Conservation (phyloP, 2,888 invertebrate species). For the Tetropium fuscum region DNA sequence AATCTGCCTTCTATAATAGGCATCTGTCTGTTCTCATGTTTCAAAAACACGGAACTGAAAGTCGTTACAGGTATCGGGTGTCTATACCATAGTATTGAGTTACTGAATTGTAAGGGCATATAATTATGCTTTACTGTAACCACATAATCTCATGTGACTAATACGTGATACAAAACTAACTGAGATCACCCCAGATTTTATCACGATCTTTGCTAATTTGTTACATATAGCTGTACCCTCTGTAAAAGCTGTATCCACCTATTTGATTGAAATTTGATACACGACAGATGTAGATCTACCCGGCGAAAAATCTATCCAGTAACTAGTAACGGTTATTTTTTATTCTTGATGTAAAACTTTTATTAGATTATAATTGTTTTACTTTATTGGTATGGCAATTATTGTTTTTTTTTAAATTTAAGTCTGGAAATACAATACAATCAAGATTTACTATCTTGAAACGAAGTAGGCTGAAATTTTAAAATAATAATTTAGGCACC, state of each 20-base stretch:
- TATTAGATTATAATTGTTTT: too few species aligned
- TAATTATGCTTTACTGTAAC: constrained; percentile 15
- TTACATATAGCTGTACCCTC: constrained; percentile 17
- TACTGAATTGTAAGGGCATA: constrained; percentile 33
- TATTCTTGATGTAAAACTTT: too few species aligned
- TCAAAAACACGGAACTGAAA: constrained; percentile 36
- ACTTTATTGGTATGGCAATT: too few species aligned
- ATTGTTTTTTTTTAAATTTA: too few species aligned
- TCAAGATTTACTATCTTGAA: too few species aligned
- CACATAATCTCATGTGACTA: constrained; percentile 31
- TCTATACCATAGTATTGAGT: constrained; percentile 23
- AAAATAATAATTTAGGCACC: too few species aligned
- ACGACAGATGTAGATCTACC: constrained; percentile 31
- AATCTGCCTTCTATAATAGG: too few species aligned
- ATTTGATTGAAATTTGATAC: constrained; percentile 31
- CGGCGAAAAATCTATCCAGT: too few species aligned
- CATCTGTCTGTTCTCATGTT: constrained; percentile 27
- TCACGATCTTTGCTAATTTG: constrained; percentile 35
- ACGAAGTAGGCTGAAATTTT: too few species aligned
- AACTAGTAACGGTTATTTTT: too few species aligned
- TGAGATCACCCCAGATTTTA: constrained; percentile 31
- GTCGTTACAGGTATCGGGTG: constrained; percentile 30
- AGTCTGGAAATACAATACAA: too few species aligned
- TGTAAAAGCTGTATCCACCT: constrained; percentile 18
- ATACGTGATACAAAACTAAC: constrained; percentile 25